Evolutionary conservation across 2,797 vertebrate genomes (phyloP), one percentile per base, ranked within the genome.

Genomic region (Decapterus maruadsi): DNA sequence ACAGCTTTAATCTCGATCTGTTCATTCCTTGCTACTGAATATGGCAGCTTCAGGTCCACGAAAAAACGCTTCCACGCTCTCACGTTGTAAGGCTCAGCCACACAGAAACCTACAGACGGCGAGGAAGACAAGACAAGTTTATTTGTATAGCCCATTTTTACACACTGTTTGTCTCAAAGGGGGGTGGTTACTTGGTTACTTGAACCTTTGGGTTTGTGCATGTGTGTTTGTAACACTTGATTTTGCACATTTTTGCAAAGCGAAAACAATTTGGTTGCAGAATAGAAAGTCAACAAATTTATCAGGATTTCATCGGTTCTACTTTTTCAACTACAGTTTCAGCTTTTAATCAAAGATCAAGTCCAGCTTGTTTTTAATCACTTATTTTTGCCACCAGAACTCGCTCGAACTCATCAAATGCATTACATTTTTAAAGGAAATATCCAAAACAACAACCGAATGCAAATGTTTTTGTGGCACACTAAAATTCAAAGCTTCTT

Each of bases 1-100:
- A 96, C 93, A 0, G 94, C 95, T 89, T 94, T 95, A 13, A 96
- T 89, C 84, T 94, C 89, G 0, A 96, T 67, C 70, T 95, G 93
- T 36, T 96, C 95, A 0, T 95, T 91, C 73, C 94, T 93, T 1
- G 94, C 95, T 69, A 95, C 95, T 0, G 95, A 95, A 66, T 94
- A 87, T 0, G 95, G 95, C 68, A 96, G 83, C 85, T 79, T 94
- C 78, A 96, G 89, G 77, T 96, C 94, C 63, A 96, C 90, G 7
- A 95, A 96, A 86, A 96, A 94, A 0, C 1, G 56, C 82, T 93
- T 95, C 85, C 82, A 90, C 0, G 83, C 73, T 58, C 31, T 81
- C 50, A 96, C 2, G 14, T 94, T 94, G 86, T 92, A 94, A 0
- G 95, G 95, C 82, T 95, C 84, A 0, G 95, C 94, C 2, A 95